Base-by-base conservation (phyloP, 2,888 invertebrate species). In the Coelopa pilipes region DNA sequence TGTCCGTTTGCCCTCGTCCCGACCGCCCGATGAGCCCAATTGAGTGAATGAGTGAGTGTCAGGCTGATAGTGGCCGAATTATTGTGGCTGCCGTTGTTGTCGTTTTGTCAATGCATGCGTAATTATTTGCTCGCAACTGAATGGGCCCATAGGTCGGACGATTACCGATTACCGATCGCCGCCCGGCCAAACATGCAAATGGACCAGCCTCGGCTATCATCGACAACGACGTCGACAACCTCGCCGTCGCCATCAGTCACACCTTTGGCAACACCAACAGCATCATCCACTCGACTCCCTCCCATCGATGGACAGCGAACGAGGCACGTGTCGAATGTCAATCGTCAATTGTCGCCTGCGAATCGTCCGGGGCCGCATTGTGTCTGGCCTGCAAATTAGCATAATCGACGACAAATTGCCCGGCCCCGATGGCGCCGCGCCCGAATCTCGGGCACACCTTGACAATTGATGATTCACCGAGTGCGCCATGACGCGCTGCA, bases 331-430 rank as follows among this genome's bases (percentile, higher is more conserved):
- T 50, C 70, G 34, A 50, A 15, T 71, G 46, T 69, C 57, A 63
- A 34, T 63, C 63, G 62, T 24, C 19, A 63, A 34, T 63, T 71
- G 62, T 24, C 19, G 63, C 15, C 46, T 53, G 46, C 34, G 34
- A 34, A 63, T 19, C 63, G 17, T 69, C 57, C 12, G 13, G 70
- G 62, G 62, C 19, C 62, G 53, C 50, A 71, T 71, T 71, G 34
- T 17, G 63, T 53, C 46, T 53, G 46, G 21, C 53, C 21, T 50
- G 15, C 45, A 63, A 59, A 63, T 71, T 63, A 71, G 45, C 71
- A 53, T 71, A 71, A 62, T 71, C 71, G 63, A 17, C 55, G 71
- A 63, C 71, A 65, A 63, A 71, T 65, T 71, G 63, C 62, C 12
- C 19, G 63, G 34, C 19, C 24, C 24, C 53, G 71, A 71, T 71